Conservation (phyloP, 53 echinoderm and acorn worm genomes). For the Hippasteria phrygiana region DNA sequence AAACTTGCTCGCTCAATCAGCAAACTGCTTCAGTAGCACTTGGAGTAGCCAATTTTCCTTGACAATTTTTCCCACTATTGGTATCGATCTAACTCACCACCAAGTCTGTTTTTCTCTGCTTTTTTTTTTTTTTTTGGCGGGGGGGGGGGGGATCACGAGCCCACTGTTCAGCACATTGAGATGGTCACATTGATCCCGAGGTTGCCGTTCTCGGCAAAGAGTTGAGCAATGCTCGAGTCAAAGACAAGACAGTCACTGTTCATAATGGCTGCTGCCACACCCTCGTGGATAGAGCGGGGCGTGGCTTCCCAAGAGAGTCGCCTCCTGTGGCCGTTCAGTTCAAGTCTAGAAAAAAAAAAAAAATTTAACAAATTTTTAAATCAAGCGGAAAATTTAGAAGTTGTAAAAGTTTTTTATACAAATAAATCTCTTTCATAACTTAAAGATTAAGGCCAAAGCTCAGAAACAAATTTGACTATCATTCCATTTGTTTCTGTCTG, state of each 20-base stretch:
- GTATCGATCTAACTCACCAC: too few relatives aligned
- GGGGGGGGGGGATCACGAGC: too few relatives aligned
- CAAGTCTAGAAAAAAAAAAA: slow-evolving; percentile 72
- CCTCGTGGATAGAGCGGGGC: slow-evolving; percentile 98
- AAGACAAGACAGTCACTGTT: slow-evolving; percentile 99
- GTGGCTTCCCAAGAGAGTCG: slow-evolving; percentile 98
- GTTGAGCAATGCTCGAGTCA: slow-evolving; percentile 98
- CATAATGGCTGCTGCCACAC: slow-evolving; percentile 98
- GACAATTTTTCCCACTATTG: too few relatives aligned
- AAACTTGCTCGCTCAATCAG: too few relatives aligned
- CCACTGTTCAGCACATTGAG: slow-evolving; percentile 88
- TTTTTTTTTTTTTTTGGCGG: not conserved
- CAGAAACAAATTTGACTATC: too few relatives aligned
- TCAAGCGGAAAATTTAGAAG: not conserved
- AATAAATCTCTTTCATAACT: too few relatives aligned
- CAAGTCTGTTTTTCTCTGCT: not conserved
- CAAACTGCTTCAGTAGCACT: too few relatives aligned
- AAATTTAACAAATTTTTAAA: not conserved
- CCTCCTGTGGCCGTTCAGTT: slow-evolving; percentile 94
- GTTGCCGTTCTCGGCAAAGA: slow-evolving; percentile 99
- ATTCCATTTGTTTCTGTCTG: too few relatives aligned
- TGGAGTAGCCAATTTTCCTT: too few relatives aligned
- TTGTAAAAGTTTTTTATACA: not conserved
- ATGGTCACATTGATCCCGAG: slow-evolving; percentile 99
- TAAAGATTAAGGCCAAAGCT: too few relatives aligned